Evolutionary conservation across 2,797 vertebrate genomes (phyloP).

Genomic region (Macropodus opercularis): DNA sequence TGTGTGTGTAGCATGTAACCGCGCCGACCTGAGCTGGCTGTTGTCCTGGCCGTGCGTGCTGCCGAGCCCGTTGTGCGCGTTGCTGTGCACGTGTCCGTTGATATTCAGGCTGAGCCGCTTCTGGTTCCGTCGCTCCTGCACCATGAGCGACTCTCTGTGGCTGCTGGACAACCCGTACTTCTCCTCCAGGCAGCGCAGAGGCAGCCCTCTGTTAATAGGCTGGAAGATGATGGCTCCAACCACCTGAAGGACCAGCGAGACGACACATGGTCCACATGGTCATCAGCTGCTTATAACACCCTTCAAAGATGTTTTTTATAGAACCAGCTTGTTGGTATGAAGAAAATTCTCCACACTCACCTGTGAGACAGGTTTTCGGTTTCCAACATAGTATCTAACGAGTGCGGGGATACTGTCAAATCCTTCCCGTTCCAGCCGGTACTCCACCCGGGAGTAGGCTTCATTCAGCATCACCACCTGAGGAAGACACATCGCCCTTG

Average conservation of each 20-base stretch:
- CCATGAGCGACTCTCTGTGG: constrained; percentile 64
- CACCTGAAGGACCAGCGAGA: constrained; percentile 58
- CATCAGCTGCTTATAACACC: background rate
- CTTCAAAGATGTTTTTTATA: background rate
- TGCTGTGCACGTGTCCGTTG: constrained; percentile 78
- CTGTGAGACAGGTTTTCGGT: constrained; percentile 90
- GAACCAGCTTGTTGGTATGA: no score
- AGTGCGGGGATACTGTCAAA: constrained; percentile 93
- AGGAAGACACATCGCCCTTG: background rate
- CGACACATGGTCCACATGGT: background rate
- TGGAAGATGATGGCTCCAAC: constrained; percentile 95
- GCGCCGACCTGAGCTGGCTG: constrained; percentile 86
- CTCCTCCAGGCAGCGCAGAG: constrained; percentile 91
- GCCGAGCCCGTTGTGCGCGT: constrained; percentile 35
- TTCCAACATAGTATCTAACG: constrained; percentile 94
- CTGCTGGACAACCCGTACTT: constrained; percentile 83
- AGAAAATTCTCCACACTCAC: constrained; percentile 45
- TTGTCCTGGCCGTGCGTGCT: constrained; percentile 65
- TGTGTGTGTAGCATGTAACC: constrained; percentile 1
- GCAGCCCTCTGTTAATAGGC: constrained; percentile 91
- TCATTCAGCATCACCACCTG: constrained; percentile 87
- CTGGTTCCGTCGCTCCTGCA: constrained; percentile 79
- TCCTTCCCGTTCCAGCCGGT: constrained; percentile 90
- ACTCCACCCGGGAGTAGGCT: constrained; percentile 93
- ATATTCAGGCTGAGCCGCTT: constrained; percentile 91